phyloP scores from a whole-genome alignment of 2,888 invertebrate species.

The Trypoxylon attenuatum region DNA sequence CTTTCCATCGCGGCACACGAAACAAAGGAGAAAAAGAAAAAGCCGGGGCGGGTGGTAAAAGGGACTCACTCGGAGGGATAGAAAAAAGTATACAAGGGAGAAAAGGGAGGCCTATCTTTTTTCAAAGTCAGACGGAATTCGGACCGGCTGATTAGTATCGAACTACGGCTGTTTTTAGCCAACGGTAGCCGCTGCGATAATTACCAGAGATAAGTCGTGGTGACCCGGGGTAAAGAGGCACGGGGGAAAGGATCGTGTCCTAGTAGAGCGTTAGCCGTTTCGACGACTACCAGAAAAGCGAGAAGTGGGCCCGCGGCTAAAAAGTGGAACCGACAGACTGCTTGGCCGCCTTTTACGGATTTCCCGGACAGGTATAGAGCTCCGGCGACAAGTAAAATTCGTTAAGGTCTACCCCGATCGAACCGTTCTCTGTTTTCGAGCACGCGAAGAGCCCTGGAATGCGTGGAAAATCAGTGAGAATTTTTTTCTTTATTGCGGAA shows the following conservation, averaged over 20 bases:
- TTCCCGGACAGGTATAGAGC: neutral
- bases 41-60: neutral
- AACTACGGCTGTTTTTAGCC: neutral
- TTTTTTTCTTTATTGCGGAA: neutral
- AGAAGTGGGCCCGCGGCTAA: neutral
- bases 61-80: too few species aligned
- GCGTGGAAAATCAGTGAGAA: conserved; percentile 6
- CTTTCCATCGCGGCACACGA: neutral
- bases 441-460: neutral
- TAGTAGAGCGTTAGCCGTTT: neutral
- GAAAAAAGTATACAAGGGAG: too few species aligned
- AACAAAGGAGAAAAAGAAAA: conserved; percentile 9
- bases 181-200: conserved; percentile 9
- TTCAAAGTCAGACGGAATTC: neutral
- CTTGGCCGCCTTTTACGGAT: neutral
- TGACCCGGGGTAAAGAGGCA: neutral
- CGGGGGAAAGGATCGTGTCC: neutral
- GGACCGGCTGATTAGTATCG: neutral
- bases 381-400: neutral
- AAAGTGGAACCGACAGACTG: neutral
- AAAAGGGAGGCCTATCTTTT: too few species aligned
- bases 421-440: neutral
- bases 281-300: neutral
- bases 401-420: neutral
- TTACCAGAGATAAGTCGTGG: conserved; percentile 12